A percentile compares a stretch with the other conserved stretches of the same genome.
Conservation (phyloP, 2,113 vertebrate genomes). For the Maccullochella peelii region DNA sequence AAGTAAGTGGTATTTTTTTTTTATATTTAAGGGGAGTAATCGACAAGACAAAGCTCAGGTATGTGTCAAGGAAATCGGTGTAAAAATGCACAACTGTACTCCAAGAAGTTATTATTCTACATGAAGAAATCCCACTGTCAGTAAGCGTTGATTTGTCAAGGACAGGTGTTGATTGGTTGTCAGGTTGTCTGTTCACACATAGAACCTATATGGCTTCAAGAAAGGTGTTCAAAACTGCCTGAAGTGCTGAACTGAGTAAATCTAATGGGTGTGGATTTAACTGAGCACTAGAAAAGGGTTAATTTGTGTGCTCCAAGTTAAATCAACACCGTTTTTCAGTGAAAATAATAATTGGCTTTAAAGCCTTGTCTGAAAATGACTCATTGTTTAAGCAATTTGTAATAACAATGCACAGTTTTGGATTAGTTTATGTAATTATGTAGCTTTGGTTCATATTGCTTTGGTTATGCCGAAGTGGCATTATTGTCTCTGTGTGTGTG, state of each 20-base stretch:
- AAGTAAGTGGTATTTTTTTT: background rate
- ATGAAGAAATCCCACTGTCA: slow-evolving; percentile 14
- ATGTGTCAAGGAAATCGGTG: background rate
- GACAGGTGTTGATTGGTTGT: slow-evolving; percentile 58
- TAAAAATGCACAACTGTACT: slow-evolving; percentile 18
- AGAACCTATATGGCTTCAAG: background rate
- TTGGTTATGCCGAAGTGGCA: background rate
- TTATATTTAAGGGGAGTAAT: background rate
- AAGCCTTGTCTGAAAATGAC: slow-evolving; percentile 3
- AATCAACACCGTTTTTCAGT: background rate
- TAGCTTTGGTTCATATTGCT: too few species aligned
- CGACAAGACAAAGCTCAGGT: background rate
- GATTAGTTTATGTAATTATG: background rate
- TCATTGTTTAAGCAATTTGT: background rate
- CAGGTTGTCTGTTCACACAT: slow-evolving; percentile 34
- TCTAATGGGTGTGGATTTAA: background rate
- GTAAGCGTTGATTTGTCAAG: slow-evolving; percentile 44
- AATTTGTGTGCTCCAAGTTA: background rate
- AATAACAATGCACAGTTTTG: background rate
- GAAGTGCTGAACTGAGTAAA: background rate
- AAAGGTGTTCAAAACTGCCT: background rate
- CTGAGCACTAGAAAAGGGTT: background rate
- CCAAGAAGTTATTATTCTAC: slow-evolving; percentile 36
- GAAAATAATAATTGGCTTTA: background rate
- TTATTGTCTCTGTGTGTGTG: background rate